phyloP scores from a whole-genome alignment of 2,113 vertebrate species.

The Oreochromis niloticus region DNA sequence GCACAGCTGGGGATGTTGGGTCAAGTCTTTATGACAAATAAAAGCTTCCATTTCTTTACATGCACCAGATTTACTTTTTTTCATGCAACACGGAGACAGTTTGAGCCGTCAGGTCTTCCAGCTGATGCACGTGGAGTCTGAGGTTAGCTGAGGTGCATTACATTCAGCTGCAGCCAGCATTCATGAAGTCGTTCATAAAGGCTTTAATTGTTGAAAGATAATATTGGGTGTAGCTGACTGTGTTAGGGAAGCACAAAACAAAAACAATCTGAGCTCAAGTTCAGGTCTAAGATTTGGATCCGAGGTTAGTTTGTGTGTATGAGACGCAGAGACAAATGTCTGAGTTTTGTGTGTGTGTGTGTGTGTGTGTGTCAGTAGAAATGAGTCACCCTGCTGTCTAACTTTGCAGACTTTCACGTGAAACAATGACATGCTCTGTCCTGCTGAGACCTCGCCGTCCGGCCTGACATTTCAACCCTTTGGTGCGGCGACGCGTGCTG shows the following conservation, averaged over 20 bases:
- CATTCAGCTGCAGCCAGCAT: not conserved
- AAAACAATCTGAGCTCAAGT: not conserved
- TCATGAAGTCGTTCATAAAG: not conserved
- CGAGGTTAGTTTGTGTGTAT: not conserved
- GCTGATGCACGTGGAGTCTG: not conserved
- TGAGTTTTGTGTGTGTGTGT: not conserved
- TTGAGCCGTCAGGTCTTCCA: not conserved
- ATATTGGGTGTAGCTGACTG: accelerated
- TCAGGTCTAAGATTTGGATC: accelerated
- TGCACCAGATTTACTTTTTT: not conserved
- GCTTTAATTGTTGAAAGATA: not conserved
- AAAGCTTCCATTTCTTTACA: not conserved
- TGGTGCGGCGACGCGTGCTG: not conserved
- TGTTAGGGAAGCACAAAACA: not conserved
- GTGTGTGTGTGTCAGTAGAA: not conserved
- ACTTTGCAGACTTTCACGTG: not conserved
- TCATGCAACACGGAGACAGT: not conserved
- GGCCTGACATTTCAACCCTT: not conserved
- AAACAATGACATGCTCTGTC: not conserved
- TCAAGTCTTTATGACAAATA: no score
- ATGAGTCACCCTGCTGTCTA: not conserved
- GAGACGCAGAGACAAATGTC: not conserved
- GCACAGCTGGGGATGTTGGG: not conserved
- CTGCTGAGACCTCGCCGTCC: not conserved
- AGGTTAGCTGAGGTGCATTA: not conserved